Percentiles rank a stretch among this genome's conserved stretches.
Evolutionary conservation across 1,140 invertebrate genomes (phyloP).

Genomic region (Bursaphelenchus mucronatus): DNA sequence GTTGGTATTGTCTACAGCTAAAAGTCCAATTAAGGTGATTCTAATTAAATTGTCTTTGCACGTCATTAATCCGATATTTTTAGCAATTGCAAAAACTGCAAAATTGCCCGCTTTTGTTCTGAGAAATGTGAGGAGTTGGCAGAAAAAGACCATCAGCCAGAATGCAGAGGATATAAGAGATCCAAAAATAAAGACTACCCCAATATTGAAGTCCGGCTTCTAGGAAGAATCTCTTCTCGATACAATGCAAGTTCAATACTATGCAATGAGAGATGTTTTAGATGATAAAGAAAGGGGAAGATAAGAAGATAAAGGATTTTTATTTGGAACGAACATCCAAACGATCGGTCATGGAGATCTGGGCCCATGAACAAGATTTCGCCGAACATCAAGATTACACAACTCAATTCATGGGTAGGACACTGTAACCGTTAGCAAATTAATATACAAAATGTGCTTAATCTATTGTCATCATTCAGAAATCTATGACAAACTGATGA

Average conservation of each 20-base stretch:
- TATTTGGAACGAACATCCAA: constrained; percentile 49
- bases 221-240: constrained; percentile 51
- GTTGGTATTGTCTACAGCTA: constrained; percentile 54
- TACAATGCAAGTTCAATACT: constrained; percentile 42
- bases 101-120: constrained; percentile 40
- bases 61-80: constrained; percentile 20
- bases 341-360: constrained; percentile 58
- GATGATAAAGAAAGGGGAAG: constrained; percentile 48
- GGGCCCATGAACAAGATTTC: constrained; percentile 56
- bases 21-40: constrained; percentile 38
- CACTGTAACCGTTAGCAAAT: background rate
- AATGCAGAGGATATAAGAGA: constrained; percentile 33
- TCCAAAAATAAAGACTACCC: constrained; percentile 30
- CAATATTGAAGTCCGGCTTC: constrained; percentile 51
- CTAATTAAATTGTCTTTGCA: constrained; percentile 6
- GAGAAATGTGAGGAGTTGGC: constrained; percentile 43
- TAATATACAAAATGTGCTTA: background rate
- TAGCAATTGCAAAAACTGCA: constrained; percentile 35
- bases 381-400: constrained; percentile 50
- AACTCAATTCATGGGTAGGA: constrained; percentile 50
- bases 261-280: constrained; percentile 20
- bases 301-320: constrained; percentile 50
- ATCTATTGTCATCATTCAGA: constrained; percentile 35
- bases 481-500: constrained; percentile 46
- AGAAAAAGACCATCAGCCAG: constrained; percentile 47